These are phyloP conservation scores for Tapirus terrestris DNA, from an alignment of 2,113 vertebrate genomes.

Conservation along the genomic window DNA sequence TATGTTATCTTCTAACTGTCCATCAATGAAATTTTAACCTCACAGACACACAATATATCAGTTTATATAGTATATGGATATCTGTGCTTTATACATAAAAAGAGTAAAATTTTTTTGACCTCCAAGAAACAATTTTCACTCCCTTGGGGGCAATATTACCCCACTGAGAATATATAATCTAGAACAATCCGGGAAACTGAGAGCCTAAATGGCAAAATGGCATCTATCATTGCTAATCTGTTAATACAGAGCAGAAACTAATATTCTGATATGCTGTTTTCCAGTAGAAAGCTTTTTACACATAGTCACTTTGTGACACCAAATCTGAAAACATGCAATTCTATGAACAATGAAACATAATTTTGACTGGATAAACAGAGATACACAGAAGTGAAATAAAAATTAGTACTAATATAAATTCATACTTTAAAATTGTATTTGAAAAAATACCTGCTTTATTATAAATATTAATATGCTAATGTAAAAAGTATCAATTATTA, in stretches of 20 bases:
- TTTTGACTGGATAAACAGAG: background rate
- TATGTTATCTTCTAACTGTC: background rate
- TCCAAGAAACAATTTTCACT: background rate
- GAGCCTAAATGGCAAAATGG: background rate
- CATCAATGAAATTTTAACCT: background rate
- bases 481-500: background rate
- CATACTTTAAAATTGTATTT: background rate
- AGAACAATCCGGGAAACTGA: background rate
- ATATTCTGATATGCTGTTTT: background rate
- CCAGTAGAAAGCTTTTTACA: background rate
- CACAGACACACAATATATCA: background rate
- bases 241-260: background rate
- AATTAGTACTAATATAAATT: background rate
- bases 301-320: background rate
- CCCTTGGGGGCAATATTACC: too few species aligned
- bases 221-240: background rate
- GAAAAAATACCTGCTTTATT: background rate
- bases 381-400: background rate
- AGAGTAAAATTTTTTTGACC: background rate
- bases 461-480: background rate
- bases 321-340: background rate
- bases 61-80: background rate
- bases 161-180: background rate
- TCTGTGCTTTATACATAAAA: background rate
- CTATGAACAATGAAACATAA: background rate